These are phyloP conservation scores for Hylyphantes graminicola DNA, from an alignment of 1,140 invertebrate species.

Conservation along the genomic window DNA sequence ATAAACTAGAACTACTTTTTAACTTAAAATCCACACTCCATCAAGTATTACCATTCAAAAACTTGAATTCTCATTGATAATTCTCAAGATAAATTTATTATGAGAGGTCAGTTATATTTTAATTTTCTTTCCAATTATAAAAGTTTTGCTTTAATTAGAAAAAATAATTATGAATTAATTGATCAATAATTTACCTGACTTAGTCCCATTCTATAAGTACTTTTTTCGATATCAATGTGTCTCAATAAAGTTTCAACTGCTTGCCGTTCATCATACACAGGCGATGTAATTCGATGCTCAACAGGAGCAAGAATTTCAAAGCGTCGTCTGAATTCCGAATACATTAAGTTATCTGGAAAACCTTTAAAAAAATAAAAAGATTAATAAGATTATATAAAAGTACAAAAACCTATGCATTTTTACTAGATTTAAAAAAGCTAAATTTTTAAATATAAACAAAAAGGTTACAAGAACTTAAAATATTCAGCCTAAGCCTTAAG, in stretches of 20 bases:
- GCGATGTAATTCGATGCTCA: conserved; percentile 67
- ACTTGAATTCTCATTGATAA: too few species aligned
- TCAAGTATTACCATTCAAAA: too few species aligned
- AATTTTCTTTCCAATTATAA: neutral
- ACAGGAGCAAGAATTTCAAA: conserved; percentile 79
- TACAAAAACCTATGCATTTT: neutral
- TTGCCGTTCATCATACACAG: conserved; percentile 67
- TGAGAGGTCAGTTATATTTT: neutral
- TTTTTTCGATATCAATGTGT: conserved; percentile 86
- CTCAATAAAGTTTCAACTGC: conserved; percentile 84
- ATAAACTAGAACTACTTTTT: neutral
- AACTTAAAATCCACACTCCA: too few species aligned
- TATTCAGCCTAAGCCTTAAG: too few species aligned
- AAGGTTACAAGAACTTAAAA: too few species aligned
- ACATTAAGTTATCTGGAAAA: conserved; percentile 88
- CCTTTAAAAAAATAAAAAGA: conserved; percentile 68
- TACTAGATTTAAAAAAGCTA: too few species aligned
- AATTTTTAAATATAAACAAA: too few species aligned
- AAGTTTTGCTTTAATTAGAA: neutral
- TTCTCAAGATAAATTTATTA: too few species aligned
- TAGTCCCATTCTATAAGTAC: conserved; percentile 87
- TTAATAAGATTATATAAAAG: neutral
- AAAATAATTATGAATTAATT: conserved; percentile 7
- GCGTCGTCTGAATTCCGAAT: conserved; percentile 87
- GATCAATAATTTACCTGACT: conserved; percentile 80